Evolutionary conservation across 2,888 invertebrate genomes (phyloP).

Genomic region (Brachycybe producta): DNA sequence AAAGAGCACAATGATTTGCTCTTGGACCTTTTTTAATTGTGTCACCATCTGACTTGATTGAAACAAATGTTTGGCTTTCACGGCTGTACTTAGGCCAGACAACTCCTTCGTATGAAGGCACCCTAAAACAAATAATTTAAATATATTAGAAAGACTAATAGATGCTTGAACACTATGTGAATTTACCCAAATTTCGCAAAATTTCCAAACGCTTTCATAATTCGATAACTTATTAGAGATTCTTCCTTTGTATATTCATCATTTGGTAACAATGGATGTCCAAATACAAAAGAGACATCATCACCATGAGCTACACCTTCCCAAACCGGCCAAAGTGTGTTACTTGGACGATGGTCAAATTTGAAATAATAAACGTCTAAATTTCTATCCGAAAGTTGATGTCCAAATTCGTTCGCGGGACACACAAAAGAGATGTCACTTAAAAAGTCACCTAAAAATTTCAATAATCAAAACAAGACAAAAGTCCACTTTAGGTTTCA

Average conservation of each 20-base stretch:
- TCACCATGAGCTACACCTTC: conserved; percentile 5
- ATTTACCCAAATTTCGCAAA: conserved; percentile 9
- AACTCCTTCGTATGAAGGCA: conserved; percentile 5
- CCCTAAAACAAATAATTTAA: no score
- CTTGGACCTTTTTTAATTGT: conserved; percentile 2
- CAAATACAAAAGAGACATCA: conserved; percentile 7
- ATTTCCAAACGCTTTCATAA: neutral
- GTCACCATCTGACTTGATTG: neutral
- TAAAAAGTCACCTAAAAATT: conserved; percentile 2
- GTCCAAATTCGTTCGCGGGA: conserved; percentile 5
- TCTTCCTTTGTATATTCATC: conserved; percentile 6
- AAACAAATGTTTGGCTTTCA: neutral
- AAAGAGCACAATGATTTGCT: conserved; percentile 5
- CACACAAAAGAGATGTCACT: conserved; percentile 4
- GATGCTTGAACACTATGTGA: no score
- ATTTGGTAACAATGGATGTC: neutral
- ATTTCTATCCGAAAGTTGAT: neutral
- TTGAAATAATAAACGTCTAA: conserved; percentile 4
- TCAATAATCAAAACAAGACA: no score
- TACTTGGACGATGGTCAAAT: neutral
- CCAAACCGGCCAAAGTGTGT: conserved; percentile 3
- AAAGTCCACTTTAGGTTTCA: no score
- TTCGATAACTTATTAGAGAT: neutral
- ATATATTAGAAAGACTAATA: no score
- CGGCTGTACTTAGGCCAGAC: conserved; percentile 7